Conservation (phyloP, 2,797 vertebrate species). For the Phyllotis vaccarum region DNA sequence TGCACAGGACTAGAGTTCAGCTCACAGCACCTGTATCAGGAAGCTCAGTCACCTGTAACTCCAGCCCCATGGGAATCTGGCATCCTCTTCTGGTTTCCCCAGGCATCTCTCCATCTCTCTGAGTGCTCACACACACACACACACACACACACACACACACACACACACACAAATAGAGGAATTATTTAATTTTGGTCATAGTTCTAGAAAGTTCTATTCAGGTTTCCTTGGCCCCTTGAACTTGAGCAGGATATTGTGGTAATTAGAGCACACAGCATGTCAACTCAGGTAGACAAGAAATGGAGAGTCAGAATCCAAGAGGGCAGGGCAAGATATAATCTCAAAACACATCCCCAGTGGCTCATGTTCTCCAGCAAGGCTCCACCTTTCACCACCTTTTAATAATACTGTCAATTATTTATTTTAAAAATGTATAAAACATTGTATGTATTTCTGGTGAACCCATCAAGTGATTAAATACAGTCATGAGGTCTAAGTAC, state of each 20-base stretch:
- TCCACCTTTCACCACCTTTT: background rate
- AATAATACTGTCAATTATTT: background rate
- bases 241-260: background rate
- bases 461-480: background rate
- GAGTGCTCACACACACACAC: background rate
- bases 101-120: background rate
- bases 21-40: background rate
- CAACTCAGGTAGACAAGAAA: background rate
- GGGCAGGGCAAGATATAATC: background rate
- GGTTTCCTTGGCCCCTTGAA: background rate
- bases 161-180: background rate
- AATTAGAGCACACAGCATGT: background rate
- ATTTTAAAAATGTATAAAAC: background rate
- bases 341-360: background rate
- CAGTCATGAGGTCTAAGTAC: background rate
- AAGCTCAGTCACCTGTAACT: background rate
- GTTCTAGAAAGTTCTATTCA: background rate
- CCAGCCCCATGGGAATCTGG: background rate
- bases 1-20: background rate
- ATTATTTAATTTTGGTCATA: background rate
- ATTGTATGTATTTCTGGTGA: background rate
- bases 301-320: background rate
- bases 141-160: background rate
- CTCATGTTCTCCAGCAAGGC: background rate
- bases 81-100: background rate